These are phyloP conservation scores for Drosophila anomalipes DNA, from an alignment of 2,888 invertebrate genomes.

Conservation along the genomic window DNA sequence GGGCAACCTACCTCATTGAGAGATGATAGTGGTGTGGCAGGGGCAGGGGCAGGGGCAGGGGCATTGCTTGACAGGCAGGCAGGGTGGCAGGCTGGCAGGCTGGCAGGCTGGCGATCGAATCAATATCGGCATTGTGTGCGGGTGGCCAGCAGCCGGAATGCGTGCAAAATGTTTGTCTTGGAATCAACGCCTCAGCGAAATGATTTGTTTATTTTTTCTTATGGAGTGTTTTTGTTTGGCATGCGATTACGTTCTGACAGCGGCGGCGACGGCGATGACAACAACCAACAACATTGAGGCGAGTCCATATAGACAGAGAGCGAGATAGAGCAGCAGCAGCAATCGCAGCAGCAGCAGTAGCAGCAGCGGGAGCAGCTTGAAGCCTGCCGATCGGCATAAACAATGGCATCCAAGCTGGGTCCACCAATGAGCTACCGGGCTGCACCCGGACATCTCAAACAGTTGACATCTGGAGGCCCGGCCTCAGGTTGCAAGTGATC, in stretches of 20 bases:
- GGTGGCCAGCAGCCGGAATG: slow-evolving; percentile 60
- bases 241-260: slow-evolving; percentile 71
- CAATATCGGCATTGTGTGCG: slow-evolving; percentile 71
- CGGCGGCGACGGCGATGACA: slow-evolving; percentile 20
- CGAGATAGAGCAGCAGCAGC: not conserved
- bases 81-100: not conserved
- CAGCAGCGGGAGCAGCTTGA: not conserved
- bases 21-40: not conserved
- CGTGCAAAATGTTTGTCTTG: slow-evolving; percentile 56
- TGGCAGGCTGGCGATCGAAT: slow-evolving; percentile 62
- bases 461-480: slow-evolving; percentile 67
- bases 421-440: slow-evolving; percentile 69
- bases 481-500: slow-evolving; percentile 37
- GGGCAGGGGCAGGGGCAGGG: not conserved
- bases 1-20: slow-evolving; percentile 47
- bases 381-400: slow-evolving; percentile 49
- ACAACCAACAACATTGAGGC: slow-evolving; percentile 27
- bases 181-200: slow-evolving; percentile 51
- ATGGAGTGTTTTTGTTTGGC: slow-evolving; percentile 82
- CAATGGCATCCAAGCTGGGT: slow-evolving; percentile 58
- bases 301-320: slow-evolving; percentile 60
- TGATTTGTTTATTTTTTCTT: slow-evolving; percentile 80
- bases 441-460: slow-evolving; percentile 49
- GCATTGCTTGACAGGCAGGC: slow-evolving; percentile 8
- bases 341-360: not conserved